Percentiles rank a stretch among this genome's conserved stretches.
phyloP scores from a whole-genome alignment of 1,140 invertebrate species.

The Globodera rostochiensis region DNA sequence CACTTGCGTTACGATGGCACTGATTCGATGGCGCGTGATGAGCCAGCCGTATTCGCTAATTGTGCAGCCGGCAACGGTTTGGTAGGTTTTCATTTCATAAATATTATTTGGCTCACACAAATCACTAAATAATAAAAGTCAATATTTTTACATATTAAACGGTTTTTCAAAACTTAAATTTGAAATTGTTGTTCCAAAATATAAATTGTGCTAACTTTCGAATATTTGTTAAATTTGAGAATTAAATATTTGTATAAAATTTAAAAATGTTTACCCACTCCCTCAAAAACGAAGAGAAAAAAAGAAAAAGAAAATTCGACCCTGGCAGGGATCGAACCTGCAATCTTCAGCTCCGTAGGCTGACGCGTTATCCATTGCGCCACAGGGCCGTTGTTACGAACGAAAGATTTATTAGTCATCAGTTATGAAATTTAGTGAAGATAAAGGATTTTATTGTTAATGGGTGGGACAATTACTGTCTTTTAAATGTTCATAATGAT shows the following conservation, averaged over 20 bases:
- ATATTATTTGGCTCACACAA: not conserved
- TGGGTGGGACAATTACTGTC: no score
- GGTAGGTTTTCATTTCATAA: conserved; percentile 32
- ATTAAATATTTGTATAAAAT: no score
- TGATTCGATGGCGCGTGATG: conserved; percentile 60
- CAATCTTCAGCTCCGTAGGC: conserved; percentile 59
- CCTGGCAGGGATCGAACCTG: conserved; percentile 30
- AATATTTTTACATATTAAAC: no score
- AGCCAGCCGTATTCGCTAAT: conserved; percentile 31
- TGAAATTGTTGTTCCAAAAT: no score
- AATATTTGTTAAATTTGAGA: no score
- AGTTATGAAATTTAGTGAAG: not conserved
- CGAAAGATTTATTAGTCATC: not conserved
- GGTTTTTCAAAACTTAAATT: no score
- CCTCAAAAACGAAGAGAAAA: not conserved
- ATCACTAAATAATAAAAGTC: no score
- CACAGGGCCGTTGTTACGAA: conserved; percentile 31
- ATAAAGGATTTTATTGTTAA: conserved; percentile 27
- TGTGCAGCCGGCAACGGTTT: conserved; percentile 43
- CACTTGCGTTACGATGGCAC: conserved; percentile 51
- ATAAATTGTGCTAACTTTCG: no score
- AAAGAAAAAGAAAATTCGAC: conserved; percentile 42
- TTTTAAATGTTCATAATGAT: no score
- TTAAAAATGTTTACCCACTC: no score
- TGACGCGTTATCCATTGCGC: conserved; percentile 61